Evolutionary conservation across 2,113 vertebrate species (phyloP), one percentile per base, ranked within the genome.

Genomic region (Scatophagus argus): DNA sequence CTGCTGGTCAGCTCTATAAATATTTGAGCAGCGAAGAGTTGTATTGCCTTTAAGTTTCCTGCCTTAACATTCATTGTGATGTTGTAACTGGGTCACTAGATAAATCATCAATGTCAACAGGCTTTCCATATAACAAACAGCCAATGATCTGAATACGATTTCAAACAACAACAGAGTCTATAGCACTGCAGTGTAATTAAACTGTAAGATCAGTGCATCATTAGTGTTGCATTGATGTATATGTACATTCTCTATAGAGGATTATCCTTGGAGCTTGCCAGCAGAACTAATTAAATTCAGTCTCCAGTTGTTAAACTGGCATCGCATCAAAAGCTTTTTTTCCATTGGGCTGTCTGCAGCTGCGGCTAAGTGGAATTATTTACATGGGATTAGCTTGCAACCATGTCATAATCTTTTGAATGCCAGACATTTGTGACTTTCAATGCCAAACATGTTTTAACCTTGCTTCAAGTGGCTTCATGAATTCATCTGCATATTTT

Each of bases 271-370:
- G 44, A 14, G 60, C 46, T 34, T 72, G 56, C 41, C 36, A 67
- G 72, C 58, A 66, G 69, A 87, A 83, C 74, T 65, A 83, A 87
- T 88, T 83, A 56, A 51, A 86, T 77, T 63, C 47, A 77, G 36
- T 47, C 31, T 66, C 27, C 23, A 77, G 39, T 81, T 74, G 61
- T 82, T 77, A 49, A 29, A 58, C 55, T 87, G 83, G 79, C 59
- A 49, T 83, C 1, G 6, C 36, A 81, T 85, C 75, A 75, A 82
- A 80, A 73, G 69, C 63, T 8, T 4, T 65, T 74, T 74, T 51
- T 61, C 79, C 65, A 66, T 16, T 61, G n/a, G 61, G 3, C 66
- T 38, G 76, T 83, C 76, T 85, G 64, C 65, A 52, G 44, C 84
- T 39, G 25, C 1, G 43, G 65, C 31, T 82, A 73, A 88, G 78